Evolutionary conservation across 2,113 vertebrate species (phyloP), one percentile per base, ranked within the genome.

Genomic region (Prochilodus magdalenae): DNA sequence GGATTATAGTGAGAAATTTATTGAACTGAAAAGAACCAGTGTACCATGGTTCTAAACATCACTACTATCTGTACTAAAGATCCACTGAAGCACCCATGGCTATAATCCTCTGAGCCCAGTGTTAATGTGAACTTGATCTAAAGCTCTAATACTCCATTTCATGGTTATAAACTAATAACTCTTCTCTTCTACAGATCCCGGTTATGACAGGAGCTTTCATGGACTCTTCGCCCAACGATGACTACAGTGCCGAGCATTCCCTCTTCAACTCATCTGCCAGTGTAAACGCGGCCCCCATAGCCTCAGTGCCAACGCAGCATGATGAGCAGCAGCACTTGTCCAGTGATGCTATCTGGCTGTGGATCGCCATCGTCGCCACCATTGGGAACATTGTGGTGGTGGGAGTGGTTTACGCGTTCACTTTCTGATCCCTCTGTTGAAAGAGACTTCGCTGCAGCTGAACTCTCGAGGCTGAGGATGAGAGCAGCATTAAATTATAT

Each of bases 311-410:
- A 22, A 94, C 92, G 82, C 96, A 94, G 81, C 93, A 85, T 12
- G 97, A 99, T 27, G 97, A 98, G 79, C 90, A 94, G 0, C 90
- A 96, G 18, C 94, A 94, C 49, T 94, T 97, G 90, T 98, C 97
- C 89, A 96, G 96, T 0, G 98, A 99, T 7, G 97, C 97, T 55
- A 96, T 99, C 86, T 93, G 98, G 95, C 92, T 99, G 67, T 99
- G 98, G 98, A 99, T 99, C 80, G 98, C 97, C 85, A 97, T 99
- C 82, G 93, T 99, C 24, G 98, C 98, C 33, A 99, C 97, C 0
- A 97, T 99, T 82, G 98, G 98, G 63, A 99, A 99, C 92, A 99
- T 99, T 13, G 97, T 98, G 89, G 98, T 99, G 86, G 97, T 98
- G 11, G 97, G 98, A 26, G 92, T 99, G 18, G 98, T 99, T 82